phyloP scores from a whole-genome alignment of 2,113 vertebrate species.

The Tricholaema leucomelas region DNA sequence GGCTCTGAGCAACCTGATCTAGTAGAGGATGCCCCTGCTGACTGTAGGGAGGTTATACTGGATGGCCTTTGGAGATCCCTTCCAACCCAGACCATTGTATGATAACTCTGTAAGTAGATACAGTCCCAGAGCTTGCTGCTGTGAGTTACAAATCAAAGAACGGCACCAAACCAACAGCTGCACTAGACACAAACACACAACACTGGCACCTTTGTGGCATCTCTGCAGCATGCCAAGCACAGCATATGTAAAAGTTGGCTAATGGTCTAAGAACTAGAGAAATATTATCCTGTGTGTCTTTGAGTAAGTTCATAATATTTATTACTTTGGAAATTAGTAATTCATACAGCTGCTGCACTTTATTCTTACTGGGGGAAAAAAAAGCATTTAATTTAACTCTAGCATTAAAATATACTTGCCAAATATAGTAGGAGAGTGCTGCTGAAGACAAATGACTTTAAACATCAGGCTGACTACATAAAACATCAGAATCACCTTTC shows the following conservation, averaged over 20 bases:
- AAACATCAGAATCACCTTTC: slow-evolving; percentile 23
- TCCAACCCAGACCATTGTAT: too few species aligned
- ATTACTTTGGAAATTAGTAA: slow-evolving; percentile 51
- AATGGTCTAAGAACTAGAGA: slow-evolving; percentile 27
- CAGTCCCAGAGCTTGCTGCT: fast-evolving
- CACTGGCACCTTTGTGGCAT: not conserved
- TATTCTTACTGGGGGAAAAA: not conserved
- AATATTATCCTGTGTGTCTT: slow-evolving; percentile 32
- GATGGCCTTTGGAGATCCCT: too few species aligned
- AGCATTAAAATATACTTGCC: slow-evolving; percentile 6
- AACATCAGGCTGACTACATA: slow-evolving; percentile 11
- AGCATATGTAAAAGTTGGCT: slow-evolving; percentile 42
- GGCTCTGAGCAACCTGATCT: too few species aligned
- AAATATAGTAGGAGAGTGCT: not conserved
- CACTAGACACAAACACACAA: not conserved
- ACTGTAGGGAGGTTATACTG: too few species aligned
- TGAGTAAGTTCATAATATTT: slow-evolving; percentile 36
- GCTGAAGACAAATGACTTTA: slow-evolving; percentile 27
- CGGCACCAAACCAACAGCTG: not conserved
- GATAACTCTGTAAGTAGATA: not conserved
- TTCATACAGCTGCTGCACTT: slow-evolving; percentile 14
- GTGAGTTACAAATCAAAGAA: not conserved
- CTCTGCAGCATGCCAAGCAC: not conserved
- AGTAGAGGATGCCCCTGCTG: too few species aligned
- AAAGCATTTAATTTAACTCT: slow-evolving; percentile 17